A percentile compares a stretch with the other conserved stretches of the same genome.
These are phyloP conservation scores for Oncorhynchus nerka DNA, from an alignment of 2,113 vertebrate species.

Conservation along the genomic window DNA sequence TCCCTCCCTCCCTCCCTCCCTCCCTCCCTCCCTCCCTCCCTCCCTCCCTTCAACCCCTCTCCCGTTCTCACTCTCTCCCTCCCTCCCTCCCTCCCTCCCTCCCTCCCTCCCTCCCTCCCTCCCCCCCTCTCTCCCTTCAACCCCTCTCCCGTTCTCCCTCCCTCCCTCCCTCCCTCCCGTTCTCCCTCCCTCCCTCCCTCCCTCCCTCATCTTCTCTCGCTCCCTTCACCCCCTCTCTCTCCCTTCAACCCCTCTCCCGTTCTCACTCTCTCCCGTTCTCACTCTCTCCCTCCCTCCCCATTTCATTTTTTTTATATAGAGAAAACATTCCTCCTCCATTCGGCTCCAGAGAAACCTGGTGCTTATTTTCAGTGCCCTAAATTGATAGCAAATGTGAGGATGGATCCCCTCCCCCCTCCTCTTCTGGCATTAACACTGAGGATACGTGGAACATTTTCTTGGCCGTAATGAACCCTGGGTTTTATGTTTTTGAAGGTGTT, in stretches of 20 bases:
- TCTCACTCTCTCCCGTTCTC: constrained; percentile 30
- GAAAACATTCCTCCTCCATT: constrained; percentile 76
- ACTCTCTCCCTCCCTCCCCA: constrained; percentile 33
- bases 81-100: too few relatives aligned
- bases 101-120: neutral
- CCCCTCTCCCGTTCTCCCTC: neutral
- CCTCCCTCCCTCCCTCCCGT: constrained; percentile 17
- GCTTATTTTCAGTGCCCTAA: constrained; percentile 79
- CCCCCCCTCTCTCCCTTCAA: neutral
- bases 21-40: too few relatives aligned
- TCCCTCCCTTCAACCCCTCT: too few relatives aligned
- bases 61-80: too few relatives aligned
- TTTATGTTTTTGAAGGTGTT: constrained; percentile 73
- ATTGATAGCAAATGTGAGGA: constrained; percentile 82
- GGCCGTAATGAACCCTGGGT: constrained; percentile 65
- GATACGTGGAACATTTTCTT: constrained; percentile 76
- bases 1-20: too few relatives aligned
- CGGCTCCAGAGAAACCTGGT: constrained; percentile 71
- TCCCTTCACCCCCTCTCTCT: neutral
- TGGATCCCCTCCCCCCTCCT: constrained; percentile 63
- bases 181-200: neutral
- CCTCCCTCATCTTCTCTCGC: neutral
- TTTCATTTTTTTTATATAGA: constrained; percentile 70
- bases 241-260: neutral
- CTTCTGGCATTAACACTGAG: constrained; percentile 62